Conservation (phyloP, 2,113 vertebrate species). For the Pygoscelis antarcticus region DNA sequence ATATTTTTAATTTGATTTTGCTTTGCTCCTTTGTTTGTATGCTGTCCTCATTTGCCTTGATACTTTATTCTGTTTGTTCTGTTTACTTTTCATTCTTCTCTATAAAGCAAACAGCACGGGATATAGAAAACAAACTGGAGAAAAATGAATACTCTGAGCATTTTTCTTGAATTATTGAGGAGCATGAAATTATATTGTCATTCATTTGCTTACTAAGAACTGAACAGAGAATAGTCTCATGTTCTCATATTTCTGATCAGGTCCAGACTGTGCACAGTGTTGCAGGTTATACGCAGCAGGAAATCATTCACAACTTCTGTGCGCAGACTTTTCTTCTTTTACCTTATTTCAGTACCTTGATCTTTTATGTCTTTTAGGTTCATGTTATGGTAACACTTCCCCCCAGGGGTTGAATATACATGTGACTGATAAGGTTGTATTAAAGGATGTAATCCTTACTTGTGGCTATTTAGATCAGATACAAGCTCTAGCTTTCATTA, state of each 20-base stretch:
- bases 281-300: not conserved
- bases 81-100: conserved; percentile 19
- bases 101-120: not conserved
- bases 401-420: not conserved
- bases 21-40: not conserved
- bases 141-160: not conserved
- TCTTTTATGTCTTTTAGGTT: not conserved
- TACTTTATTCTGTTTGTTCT: not conserved
- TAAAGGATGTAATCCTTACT: not conserved
- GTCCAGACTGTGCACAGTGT: not conserved
- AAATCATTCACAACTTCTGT: not conserved
- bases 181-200: not conserved
- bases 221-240: not conserved
- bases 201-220: not conserved
- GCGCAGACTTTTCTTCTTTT: not conserved
- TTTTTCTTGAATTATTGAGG: conserved; percentile 19
- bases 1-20: not conserved
- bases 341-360: not conserved
- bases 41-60: not conserved
- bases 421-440: not conserved
- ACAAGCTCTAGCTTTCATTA: not conserved
- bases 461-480: not conserved
- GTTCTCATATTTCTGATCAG: not conserved
- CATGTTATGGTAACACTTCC: not conserved
- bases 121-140: not conserved